phyloP scores from a whole-genome alignment of 1,140 invertebrate species.

The Dermatophagoides farinae region DNA sequence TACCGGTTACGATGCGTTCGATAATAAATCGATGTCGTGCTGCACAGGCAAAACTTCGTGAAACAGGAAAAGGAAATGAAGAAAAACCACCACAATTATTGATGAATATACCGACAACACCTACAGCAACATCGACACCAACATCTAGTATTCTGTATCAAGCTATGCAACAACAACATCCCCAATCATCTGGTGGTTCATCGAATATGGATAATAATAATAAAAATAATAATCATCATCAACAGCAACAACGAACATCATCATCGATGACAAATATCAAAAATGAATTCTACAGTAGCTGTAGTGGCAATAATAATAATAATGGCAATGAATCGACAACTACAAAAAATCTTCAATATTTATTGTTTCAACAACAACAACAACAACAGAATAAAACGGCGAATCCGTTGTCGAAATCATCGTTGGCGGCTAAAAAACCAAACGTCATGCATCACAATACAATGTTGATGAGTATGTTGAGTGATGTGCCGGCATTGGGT shows the following conservation, averaged over 20 bases:
- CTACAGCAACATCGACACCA: constrained; percentile 15
- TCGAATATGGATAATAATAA: no score
- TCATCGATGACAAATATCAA: no score
- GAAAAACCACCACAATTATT: background rate
- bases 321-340: background rate
- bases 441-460: constrained; percentile 14
- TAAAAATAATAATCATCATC: no score
- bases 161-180: no score
- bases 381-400: background rate
- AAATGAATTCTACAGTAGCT: no score
- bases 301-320: no score
- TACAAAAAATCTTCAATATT: background rate
- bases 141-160: constrained; percentile 13
- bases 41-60: constrained; percentile 29
- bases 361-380: background rate
- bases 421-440: no score
- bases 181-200: no score
- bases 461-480: constrained; percentile 28
- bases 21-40: constrained; percentile 28
- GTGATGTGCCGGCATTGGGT: constrained; percentile 24
- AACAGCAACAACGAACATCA: no score
- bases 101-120: constrained; percentile 14
- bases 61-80: background rate
- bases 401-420: background rate
- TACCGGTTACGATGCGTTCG: constrained; percentile 63